These are phyloP conservation scores for Loris lydekkerianus DNA, from an alignment of 2,797 vertebrate species.

Conservation along the genomic window DNA sequence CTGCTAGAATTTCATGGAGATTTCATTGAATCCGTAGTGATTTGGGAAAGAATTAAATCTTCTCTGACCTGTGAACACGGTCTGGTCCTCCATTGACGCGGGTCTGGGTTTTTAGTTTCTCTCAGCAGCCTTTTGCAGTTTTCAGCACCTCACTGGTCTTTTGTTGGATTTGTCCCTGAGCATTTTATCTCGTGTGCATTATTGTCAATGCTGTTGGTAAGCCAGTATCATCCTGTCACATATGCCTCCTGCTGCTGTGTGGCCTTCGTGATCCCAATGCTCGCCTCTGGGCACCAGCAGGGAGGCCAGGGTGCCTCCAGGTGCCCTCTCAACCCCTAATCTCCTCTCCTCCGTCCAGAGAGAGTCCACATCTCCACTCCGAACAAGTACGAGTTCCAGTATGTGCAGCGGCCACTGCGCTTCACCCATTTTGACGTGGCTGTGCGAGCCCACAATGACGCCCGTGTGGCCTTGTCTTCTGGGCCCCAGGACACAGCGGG, in stretches of 20 bases:
- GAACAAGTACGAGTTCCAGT: constrained; percentile 98
- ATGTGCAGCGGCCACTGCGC: constrained; percentile 93
- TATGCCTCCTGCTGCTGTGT: rapidly evolving
- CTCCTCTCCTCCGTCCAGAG: constrained; percentile 89
- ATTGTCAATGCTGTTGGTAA: no score
- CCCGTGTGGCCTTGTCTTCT: constrained; percentile 94
- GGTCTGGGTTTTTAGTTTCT: not conserved
- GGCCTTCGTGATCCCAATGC: not conserved
- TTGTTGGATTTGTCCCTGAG: not conserved
- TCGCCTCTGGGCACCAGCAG: not conserved
- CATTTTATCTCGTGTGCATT: not conserved
- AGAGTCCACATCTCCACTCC: constrained; percentile 97
- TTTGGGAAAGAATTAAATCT: not conserved
- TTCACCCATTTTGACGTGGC: constrained; percentile 93
- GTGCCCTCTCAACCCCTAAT: not conserved
- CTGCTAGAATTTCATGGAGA: not conserved
- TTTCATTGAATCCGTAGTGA: not conserved
- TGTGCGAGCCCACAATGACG: constrained; percentile 95
- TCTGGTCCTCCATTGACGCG: not conserved
- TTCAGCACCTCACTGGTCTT: not conserved
- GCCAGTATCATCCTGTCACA: not conserved
- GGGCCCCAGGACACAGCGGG: constrained; percentile 94
- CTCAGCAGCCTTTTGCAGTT: not conserved
- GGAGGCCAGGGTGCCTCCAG: not conserved
- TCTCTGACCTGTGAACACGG: rapidly evolving